These are phyloP conservation scores for Leptinotarsa defecta DNA, from an alignment of 1,140 invertebrate genomes.

Conservation along the genomic window DNA sequence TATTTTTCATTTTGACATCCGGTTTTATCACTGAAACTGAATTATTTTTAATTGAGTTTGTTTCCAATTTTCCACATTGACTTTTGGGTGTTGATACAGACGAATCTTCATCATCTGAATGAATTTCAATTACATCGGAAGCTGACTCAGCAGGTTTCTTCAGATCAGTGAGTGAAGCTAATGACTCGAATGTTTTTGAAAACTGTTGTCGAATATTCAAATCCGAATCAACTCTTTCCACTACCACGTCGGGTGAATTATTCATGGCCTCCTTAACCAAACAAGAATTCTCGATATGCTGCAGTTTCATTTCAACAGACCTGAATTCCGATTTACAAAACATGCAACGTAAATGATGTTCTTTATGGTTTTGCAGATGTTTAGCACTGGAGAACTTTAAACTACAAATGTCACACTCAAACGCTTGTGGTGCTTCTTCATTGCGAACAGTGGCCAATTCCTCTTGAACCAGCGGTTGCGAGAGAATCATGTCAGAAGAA, in stretches of 20 bases:
- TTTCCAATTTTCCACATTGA: not conserved
- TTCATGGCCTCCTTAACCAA: conserved; percentile 35
- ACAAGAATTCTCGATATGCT: conserved; percentile 35
- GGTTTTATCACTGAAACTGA: conserved; percentile 27
- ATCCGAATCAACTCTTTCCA: conserved; percentile 34
- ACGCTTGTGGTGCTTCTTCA: not conserved
- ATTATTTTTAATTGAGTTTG: not conserved
- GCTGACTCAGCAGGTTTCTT: not conserved
- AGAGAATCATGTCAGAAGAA: too few relatives aligned
- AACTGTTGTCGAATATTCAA: conserved; percentile 35
- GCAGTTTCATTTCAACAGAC: conserved; percentile 27
- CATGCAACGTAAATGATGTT: conserved; percentile 35
- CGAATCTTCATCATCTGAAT: conserved; percentile 31
- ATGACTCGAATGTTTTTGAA: conserved; percentile 13
- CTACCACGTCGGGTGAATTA: conserved; percentile 11
- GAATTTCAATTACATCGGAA: conserved; percentile 23
- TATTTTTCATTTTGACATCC: conserved; percentile 32
- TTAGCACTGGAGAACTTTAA: conserved; percentile 24
- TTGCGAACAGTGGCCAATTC: too few relatives aligned
- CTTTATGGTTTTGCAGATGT: conserved; percentile 35
- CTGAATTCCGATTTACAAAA: conserved; percentile 39
- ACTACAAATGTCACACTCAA: conserved; percentile 30
- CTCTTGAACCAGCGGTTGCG: too few relatives aligned
- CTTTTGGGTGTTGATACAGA: too few relatives aligned
- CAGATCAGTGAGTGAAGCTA: not conserved